Conservation (phyloP, 2,797 vertebrate genomes). For the Aphelocoma californica region DNA sequence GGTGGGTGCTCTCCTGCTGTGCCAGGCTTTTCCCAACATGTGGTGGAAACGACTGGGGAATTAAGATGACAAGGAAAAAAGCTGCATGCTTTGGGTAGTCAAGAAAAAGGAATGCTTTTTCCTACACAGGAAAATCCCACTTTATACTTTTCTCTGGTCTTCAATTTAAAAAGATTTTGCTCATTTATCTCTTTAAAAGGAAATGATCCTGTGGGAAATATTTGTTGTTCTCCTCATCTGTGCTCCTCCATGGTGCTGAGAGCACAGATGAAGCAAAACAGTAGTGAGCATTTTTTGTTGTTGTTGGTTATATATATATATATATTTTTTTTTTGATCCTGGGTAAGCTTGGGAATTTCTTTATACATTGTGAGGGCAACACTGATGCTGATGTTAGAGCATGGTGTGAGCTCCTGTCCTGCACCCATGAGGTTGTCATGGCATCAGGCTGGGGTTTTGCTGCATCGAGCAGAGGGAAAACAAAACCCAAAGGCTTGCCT, state of each 20-base stretch:
- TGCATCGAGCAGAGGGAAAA: neutral
- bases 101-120: neutral
- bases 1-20: neutral
- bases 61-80: neutral
- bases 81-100: neutral
- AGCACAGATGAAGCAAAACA: neutral
- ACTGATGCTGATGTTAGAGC: neutral
- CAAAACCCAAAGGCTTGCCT: neutral
- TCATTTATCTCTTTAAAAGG: neutral
- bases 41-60: neutral
- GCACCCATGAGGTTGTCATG: fast-evolving
- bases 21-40: neutral
- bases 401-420: fast-evolving
- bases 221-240: neutral
- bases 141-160: neutral
- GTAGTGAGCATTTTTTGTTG: neutral
- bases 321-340: neutral
- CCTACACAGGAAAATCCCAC: neutral
- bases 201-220: neutral
- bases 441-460: neutral
- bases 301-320: too few relatives aligned
- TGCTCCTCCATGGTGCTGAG: neutral
- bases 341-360: neutral
- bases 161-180: neutral
- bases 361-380: fast-evolving